phyloP scores from a whole-genome alignment of 2,797 vertebrate species.

The Muscicapa comitata region DNA sequence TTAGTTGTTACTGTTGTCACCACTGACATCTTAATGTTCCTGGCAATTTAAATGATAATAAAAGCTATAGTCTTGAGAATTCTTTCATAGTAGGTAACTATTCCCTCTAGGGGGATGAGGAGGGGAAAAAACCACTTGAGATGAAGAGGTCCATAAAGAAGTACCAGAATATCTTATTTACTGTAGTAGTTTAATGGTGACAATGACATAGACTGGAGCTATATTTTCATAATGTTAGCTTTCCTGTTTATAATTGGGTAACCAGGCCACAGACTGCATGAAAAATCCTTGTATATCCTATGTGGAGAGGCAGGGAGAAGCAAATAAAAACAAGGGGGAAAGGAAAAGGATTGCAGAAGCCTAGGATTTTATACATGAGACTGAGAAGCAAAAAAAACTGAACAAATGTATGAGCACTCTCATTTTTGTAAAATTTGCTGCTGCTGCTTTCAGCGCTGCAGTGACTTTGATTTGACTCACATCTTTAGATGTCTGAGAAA shows the following conservation, averaged over 20 bases:
- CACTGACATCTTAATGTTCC: background rate
- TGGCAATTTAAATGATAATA: background rate
- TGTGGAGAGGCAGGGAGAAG: background rate
- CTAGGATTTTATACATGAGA: background rate
- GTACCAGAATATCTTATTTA: background rate
- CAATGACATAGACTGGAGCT: background rate
- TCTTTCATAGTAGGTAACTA: background rate
- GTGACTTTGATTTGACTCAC: background rate
- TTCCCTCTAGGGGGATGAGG: background rate
- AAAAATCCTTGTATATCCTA: background rate
- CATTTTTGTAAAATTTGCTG: background rate
- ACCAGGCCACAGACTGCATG: background rate
- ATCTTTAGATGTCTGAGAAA: background rate
- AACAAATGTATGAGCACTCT: background rate
- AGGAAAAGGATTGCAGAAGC: background rate
- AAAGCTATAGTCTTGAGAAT: background rate
- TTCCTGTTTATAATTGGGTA: background rate
- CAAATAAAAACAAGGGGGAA: background rate
- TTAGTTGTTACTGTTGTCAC: background rate
- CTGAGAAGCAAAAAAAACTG: background rate
- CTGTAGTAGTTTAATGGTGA: background rate
- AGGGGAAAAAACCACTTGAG: fast-evolving
- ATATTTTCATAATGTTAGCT: background rate
- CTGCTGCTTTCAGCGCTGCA: background rate
- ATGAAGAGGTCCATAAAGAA: background rate